These are phyloP conservation scores for Jaculus jaculus DNA, from an alignment of 2,113 vertebrate genomes.

Conservation along the genomic window DNA sequence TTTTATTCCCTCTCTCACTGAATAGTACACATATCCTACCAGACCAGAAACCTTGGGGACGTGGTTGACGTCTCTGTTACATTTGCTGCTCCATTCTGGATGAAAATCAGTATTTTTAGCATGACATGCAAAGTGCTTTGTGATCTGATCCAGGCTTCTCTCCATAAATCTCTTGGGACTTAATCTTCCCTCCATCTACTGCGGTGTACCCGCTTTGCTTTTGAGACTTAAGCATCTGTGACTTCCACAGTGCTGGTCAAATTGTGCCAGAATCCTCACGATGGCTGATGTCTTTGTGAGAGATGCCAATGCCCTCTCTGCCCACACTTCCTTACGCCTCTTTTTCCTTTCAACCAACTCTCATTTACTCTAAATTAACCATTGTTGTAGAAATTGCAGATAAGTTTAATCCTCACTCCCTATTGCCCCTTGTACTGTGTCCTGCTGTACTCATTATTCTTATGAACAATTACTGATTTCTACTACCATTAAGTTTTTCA, in stretches of 20 bases:
- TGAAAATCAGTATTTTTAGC: slow-evolving; percentile 25
- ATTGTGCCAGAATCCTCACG: neutral
- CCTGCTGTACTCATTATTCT: slow-evolving; percentile 15
- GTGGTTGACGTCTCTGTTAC: neutral
- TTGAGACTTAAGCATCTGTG: neutral
- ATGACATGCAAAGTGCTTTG: neutral
- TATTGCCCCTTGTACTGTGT: neutral
- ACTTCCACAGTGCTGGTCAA: neutral
- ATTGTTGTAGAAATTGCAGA: slow-evolving; percentile 26
- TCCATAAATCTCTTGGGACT: neutral
- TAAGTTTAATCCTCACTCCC: neutral
- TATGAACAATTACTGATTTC: slow-evolving; percentile 5
- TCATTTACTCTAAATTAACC: neutral
- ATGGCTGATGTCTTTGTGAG: neutral
- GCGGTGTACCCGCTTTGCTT: neutral
- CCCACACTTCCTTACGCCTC: neutral
- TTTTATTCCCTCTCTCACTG: slow-evolving; percentile 7
- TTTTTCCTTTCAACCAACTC: neutral
- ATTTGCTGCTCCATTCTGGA: neutral
- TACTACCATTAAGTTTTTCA: neutral
- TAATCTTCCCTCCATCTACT: neutral
- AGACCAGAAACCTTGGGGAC: slow-evolving; percentile 33
- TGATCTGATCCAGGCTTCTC: neutral
- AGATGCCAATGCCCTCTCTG: neutral
- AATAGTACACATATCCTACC: neutral